A percentile compares a stretch with the other conserved stretches of the same genome.
phyloP scores from a whole-genome alignment of 2,888 invertebrate species.

The Acronicta aceris region DNA sequence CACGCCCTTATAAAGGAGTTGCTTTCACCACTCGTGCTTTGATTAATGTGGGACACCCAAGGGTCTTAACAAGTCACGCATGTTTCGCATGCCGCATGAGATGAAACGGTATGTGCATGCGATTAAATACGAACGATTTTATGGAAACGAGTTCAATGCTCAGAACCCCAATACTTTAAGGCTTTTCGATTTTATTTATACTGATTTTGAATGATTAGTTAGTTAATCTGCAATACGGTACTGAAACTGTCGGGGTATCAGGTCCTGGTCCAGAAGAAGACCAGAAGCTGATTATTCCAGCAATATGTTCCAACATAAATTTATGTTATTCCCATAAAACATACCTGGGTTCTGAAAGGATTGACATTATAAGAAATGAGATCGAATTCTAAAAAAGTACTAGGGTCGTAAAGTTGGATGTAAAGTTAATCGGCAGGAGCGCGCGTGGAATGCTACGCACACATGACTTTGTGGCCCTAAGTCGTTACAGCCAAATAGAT shows the following conservation, averaged over 20 bases:
- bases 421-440: background rate
- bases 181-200: too few species aligned
- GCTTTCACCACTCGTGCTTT: background rate
- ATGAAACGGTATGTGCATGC: background rate
- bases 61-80: slow-evolving; percentile 32
- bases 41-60: slow-evolving; percentile 35
- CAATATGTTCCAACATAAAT: too few species aligned
- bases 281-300: too few species aligned
- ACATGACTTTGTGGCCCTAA: slow-evolving; percentile 20
- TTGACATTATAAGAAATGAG: too few species aligned
- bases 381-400: background rate
- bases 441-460: slow-evolving; percentile 20
- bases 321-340: too few species aligned
- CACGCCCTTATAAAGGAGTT: background rate
- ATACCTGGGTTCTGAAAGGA: too few species aligned
- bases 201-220: too few species aligned
- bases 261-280: too few species aligned
- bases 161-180: background rate
- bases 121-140: too few species aligned
- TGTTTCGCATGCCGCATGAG: slow-evolving; percentile 21
- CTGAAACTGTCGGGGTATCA: too few species aligned
- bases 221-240: too few species aligned
- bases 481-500: slow-evolving; percentile 17
- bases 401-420: background rate
- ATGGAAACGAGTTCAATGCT: slow-evolving; percentile 2